Conservation (phyloP, 2,888 invertebrate genomes). For the Acheta domesticus region DNA sequence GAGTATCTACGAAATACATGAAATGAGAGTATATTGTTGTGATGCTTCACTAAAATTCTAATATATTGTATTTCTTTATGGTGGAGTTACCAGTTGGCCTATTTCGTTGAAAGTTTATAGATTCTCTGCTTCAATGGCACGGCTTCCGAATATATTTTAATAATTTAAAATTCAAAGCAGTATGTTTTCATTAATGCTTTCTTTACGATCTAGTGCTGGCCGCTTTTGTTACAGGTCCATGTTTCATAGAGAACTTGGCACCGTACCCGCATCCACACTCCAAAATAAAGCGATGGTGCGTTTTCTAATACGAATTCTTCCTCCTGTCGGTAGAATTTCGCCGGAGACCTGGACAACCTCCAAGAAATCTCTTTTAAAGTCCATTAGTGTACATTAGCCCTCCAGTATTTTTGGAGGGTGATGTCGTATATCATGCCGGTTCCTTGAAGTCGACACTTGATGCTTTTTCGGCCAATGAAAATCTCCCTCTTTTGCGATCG, state of each 20-base stretch:
- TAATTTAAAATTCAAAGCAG: neutral
- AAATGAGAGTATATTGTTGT: too few species aligned
- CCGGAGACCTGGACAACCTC: neutral
- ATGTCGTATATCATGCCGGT: neutral
- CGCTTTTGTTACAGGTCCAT: slow-evolving; percentile 9
- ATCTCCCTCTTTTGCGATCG: neutral
- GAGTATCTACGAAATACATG: too few species aligned
- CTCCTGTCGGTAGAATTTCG: slow-evolving; percentile 1
- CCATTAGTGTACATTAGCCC: slow-evolving; percentile 9
- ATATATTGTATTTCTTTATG: too few species aligned
- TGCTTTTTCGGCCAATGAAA: neutral
- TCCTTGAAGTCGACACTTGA: slow-evolving; percentile 18
- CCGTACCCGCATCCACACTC: neutral
- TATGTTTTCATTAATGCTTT: neutral
- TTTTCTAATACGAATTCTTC: slow-evolving; percentile 18
- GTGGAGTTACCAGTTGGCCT: too few species aligned
- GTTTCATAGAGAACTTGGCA: slow-evolving; percentile 6
- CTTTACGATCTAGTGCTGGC: too few species aligned
- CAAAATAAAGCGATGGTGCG: neutral
- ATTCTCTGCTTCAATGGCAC: too few species aligned
- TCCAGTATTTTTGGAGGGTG: slow-evolving; percentile 7
- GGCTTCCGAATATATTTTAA: neutral
- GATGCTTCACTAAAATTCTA: too few species aligned
- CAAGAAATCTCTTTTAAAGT: slow-evolving; percentile 9
- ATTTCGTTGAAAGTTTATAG: too few species aligned